Percentiles rank a stretch among this genome's conserved stretches.
phyloP scores from a whole-genome alignment of 2,888 invertebrate genomes.

The Netelia inedita region DNA sequence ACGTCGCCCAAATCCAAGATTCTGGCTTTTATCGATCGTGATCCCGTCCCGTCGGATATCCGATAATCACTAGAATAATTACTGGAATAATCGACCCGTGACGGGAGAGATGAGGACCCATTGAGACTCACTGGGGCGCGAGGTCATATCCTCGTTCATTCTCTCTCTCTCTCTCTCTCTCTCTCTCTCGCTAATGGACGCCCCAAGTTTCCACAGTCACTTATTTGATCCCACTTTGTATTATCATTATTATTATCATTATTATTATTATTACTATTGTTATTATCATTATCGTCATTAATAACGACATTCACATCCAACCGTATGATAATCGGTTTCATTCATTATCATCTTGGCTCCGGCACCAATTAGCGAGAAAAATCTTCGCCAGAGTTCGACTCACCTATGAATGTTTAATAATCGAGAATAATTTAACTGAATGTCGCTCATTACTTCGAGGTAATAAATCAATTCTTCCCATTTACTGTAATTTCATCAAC shows the following conservation, averaged over 20 bases:
- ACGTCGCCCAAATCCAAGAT: constrained; percentile 32
- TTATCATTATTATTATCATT: constrained; percentile 3
- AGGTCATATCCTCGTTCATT: constrained; percentile 30
- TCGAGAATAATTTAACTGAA: too few relatives aligned
- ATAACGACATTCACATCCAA: neutral
- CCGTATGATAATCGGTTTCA: too few relatives aligned
- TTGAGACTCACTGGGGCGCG: constrained; percentile 74
- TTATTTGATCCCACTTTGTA: neutral
- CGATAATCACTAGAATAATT: constrained; percentile 78
- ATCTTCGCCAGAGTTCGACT: too few relatives aligned
- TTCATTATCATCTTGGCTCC: too few relatives aligned
- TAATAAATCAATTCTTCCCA: too few relatives aligned
- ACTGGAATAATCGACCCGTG: constrained; percentile 78
- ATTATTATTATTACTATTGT: neutral
- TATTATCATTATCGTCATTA: neutral
- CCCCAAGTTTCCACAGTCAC: constrained; percentile 22
- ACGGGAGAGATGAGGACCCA: constrained; percentile 65
- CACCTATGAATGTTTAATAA: too few relatives aligned
- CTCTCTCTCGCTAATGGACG: constrained; percentile 25
- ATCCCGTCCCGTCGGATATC: constrained; percentile 42
- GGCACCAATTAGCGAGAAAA: too few relatives aligned
- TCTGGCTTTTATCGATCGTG: constrained; percentile 43
- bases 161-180: neutral
- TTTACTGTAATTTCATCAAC: too few relatives aligned
- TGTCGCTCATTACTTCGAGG: too few relatives aligned